Evolutionary conservation across 2,113 vertebrate species (phyloP).

Genomic region (Manacus vitellinus): DNA sequence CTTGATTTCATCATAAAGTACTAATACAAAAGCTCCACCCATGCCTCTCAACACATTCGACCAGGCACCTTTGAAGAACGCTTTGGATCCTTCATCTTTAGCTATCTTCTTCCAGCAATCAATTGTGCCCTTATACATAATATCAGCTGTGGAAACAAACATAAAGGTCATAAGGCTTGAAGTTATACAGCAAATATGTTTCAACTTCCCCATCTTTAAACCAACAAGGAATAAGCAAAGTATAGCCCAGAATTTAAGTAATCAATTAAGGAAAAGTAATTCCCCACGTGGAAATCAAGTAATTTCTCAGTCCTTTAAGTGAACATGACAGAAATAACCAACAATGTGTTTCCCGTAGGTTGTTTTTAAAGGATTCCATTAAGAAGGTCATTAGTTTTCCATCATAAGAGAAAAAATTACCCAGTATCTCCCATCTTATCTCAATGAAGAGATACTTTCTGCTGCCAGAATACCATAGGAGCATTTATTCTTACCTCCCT

Average conservation of each 20-base stretch:
- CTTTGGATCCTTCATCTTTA: constrained; percentile 90
- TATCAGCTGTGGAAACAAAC: constrained; percentile 87
- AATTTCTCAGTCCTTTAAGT: neutral
- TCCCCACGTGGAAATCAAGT: neutral
- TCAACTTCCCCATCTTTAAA: neutral
- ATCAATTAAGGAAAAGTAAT: neutral
- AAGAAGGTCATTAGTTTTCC: neutral
- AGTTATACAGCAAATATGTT: neutral
- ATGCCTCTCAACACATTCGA: constrained; percentile 98
- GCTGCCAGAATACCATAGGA: neutral
- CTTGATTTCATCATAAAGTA: constrained; percentile 98
- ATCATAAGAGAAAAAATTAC: accelerated
- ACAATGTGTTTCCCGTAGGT: accelerated
- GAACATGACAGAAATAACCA: neutral
- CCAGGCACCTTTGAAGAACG: constrained; percentile 99
- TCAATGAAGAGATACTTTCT: neutral
- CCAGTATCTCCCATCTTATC: neutral
- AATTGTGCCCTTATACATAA: constrained; percentile 97
- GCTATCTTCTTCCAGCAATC: constrained; percentile 98
- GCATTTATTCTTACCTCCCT: constrained; percentile 85
- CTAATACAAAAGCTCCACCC: constrained; percentile 97
- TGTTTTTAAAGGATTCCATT: neutral
- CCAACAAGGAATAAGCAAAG: neutral
- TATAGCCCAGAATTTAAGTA: neutral
- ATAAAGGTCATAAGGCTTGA: constrained; percentile 10